Evolutionary conservation across 2,113 vertebrate genomes (phyloP).

Genomic region (Platichthys flesus): DNA sequence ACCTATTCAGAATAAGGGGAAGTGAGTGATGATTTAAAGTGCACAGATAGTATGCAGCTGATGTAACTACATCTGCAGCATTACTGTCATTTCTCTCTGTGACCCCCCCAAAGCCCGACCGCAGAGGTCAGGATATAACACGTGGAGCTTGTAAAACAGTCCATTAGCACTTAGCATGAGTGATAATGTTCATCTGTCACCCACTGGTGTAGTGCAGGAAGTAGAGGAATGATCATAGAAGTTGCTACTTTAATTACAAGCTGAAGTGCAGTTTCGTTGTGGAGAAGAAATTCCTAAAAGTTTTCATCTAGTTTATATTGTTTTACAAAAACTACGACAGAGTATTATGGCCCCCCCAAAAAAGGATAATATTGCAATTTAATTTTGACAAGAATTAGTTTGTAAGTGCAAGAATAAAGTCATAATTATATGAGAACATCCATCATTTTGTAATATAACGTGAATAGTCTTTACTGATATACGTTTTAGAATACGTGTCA

Average conservation of each 20-base stretch:
- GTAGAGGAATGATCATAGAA: conserved; percentile 30
- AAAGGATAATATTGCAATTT: neutral
- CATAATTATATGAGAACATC: no score
- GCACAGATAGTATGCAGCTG: neutral
- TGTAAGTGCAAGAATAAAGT: no score
- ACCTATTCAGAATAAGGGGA: neutral
- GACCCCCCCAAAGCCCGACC: neutral
- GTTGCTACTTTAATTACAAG: conserved; percentile 48
- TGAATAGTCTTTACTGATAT: no score
- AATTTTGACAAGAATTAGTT: neutral
- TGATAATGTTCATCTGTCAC: conserved; percentile 48
- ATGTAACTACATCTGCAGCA: neutral
- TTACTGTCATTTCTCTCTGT: conserved; percentile 15
- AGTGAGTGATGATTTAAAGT: neutral
- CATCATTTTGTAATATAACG: no score
- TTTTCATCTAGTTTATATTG: conserved; percentile 6
- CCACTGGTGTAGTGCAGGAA: conserved; percentile 27
- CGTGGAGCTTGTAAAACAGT: conserved; percentile 12
- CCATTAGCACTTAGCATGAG: conserved; percentile 32
- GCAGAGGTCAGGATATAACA: conserved; percentile 26
- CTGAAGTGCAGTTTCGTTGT: neutral
- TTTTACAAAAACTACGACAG: neutral
- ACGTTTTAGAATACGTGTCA: no score
- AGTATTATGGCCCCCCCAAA: no score
- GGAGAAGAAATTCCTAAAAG: neutral